These are phyloP conservation scores for Octodon degus DNA, from an alignment of 2,113 vertebrate species.

Conservation along the genomic window DNA sequence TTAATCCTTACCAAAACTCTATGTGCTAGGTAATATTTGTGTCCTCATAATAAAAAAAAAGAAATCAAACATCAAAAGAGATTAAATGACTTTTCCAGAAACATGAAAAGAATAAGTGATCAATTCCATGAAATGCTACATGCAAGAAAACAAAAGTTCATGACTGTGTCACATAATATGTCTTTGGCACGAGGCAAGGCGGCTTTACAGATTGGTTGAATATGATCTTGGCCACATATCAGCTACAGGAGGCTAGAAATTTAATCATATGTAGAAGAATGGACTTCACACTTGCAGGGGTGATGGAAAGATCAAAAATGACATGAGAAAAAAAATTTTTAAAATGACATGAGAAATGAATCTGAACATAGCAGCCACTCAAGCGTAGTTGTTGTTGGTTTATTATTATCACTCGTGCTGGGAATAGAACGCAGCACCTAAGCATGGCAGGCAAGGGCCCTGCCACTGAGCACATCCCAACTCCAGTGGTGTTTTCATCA, in stretches of 20 bases:
- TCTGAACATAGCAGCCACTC: neutral
- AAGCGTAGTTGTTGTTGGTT: neutral
- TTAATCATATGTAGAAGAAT: neutral
- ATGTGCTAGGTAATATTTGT: neutral
- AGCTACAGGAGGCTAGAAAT: neutral
- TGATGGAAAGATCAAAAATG: neutral
- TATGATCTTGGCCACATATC: neutral
- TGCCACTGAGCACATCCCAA: neutral
- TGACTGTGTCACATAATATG: too few species aligned
- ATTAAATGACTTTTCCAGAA: neutral
- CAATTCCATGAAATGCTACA: neutral
- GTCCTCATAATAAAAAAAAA: neutral
- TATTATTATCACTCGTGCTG: neutral
- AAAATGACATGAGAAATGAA: neutral
- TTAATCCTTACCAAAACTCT: neutral
- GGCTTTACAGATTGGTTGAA: neutral
- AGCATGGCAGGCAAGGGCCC: neutral
- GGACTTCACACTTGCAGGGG: neutral
- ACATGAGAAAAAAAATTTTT: neutral
- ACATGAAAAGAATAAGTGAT: neutral
- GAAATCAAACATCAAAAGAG: slow-evolving; percentile 4
- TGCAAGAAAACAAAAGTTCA: neutral
- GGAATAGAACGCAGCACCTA: neutral
- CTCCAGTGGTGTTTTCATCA: neutral
- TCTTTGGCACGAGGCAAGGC: neutral